Base-by-base conservation (phyloP, 2,113 vertebrate genomes). In the Pardalotus punctatus region DNA sequence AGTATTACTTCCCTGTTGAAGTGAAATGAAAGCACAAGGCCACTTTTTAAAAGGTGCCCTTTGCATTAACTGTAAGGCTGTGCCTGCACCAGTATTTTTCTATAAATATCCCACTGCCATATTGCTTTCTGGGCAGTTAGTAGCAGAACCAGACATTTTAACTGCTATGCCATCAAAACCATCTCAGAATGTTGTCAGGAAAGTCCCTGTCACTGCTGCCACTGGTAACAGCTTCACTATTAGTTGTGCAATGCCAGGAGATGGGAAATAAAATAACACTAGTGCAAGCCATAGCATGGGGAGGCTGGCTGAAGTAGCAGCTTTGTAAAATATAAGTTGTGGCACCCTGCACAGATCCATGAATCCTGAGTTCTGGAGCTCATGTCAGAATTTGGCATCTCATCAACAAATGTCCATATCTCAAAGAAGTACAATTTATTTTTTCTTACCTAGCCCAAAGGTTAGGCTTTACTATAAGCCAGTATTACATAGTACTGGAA, bases 11-110 rank as follows among this genome's bases (percentile, higher is more conserved):
- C 71, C 70, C 81, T 38, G 43, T n/a, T 91, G 69, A 94, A 94
- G 78, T 80, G 86, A 96, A 97, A 96, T 77, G 97, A 96, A 96
- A 82, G 79, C 94, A 91, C n/a, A 92, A 85, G 89, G 83, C 91
- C 91, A 86, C 72, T 88, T 97, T 93, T 88, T 93, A 94, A 97
- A 95, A 81, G 80, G 81, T 95, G 90, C 74, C 85, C 82, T 95
- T 88, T 93, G 81, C 78, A 95, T 94, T 93, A 72, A 92, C 86
- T 94, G 64, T 69, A 93, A 96, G 81, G 84, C 66, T 93, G 78
- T 65, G 72, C 50, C 86, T 86, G 66, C 54, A 90, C 47, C 94
- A 79, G 54, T 89, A 66, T 88, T 93, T 71, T 95, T 94, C 94
- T 97, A 95, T 93, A 91, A 95, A 94, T 85, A 95, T 86, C 66